Evolutionary conservation across 1,140 invertebrate species (phyloP), one percentile per base, ranked within the genome.

Genomic region (Drosophila truncata): DNA sequence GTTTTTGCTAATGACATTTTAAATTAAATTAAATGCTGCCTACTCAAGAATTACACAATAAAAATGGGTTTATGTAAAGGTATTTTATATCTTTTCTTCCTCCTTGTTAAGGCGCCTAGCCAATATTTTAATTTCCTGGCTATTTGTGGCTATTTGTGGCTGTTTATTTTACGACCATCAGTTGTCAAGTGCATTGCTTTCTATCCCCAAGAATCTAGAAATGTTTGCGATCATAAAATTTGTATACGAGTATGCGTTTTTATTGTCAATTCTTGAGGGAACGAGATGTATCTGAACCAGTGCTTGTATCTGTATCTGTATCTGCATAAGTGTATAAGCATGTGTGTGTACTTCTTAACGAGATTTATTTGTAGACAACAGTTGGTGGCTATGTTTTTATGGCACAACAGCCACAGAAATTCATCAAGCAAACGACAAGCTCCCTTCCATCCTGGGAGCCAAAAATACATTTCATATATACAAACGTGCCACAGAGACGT

Each of bases 361-460:
- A 91, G 82, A 91, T 90, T 86, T 90, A 85, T 91, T 85, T 91
- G 85, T 91, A 90, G 86, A 79, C 86, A 90, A 79, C 86, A 91
- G 86, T 90, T 90, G 86, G 78, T 91, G 81, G 70, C 70, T 85
- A 80, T 85, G 86, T 76, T 90, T 88, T 90, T 90, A 85, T 90
- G 84, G 65, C 73, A 81, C 42, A 77, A 61, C 60, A 84, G 61
- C 62, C 61, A 88, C 62, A 72, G 65, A 90, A 72, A 88, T 88
- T 90, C 85, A 90, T 90, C 85, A 90, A 78, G 41, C 62, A 75
- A 86, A 85, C 84, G 85, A 90, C 69, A 87, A 67, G 77, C 60
- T 74, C 23, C 35, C 44, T 78, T 47, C 25, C 46, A 52, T 67
- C 73, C 71, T 77, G 87, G 72, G 69, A 87, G 74, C 90, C 90